phyloP scores from a whole-genome alignment of 2,113 vertebrate genomes.

The Aptenodytes forsteri region DNA sequence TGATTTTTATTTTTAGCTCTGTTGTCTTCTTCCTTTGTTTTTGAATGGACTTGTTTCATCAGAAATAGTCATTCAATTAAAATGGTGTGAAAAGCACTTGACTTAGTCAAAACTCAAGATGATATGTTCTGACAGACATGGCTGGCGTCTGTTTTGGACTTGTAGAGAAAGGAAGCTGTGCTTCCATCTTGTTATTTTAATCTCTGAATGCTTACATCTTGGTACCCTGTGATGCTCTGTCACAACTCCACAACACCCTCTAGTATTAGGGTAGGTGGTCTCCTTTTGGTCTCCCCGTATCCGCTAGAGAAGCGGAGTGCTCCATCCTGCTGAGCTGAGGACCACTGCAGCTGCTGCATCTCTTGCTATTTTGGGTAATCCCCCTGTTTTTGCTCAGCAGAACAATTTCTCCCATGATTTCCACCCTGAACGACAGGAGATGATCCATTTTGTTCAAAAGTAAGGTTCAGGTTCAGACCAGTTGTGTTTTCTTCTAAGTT shows the following conservation, averaged over 20 bases:
- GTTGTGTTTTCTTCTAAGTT: not conserved
- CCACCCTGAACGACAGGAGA: not conserved
- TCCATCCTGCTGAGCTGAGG: not conserved
- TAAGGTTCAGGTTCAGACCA: not conserved
- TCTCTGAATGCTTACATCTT: not conserved
- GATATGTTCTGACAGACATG: not conserved
- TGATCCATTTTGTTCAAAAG: not conserved
- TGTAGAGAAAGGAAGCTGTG: not conserved
- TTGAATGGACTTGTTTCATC: not conserved
- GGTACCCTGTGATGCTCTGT: not conserved
- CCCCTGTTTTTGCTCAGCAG: not conserved
- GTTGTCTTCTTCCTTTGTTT: not conserved
- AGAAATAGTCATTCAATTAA: not conserved
- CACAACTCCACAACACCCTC: not conserved
- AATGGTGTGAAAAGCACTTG: not conserved
- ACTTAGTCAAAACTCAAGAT: not conserved
- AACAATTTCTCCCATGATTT: not conserved
- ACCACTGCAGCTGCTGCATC: not conserved
- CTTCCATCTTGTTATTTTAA: not conserved
- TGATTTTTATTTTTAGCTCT: not conserved
- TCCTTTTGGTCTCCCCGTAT: not conserved
- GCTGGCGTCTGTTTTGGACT: not conserved
- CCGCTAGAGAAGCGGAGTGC: rapidly evolving
- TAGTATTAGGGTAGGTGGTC: not conserved
- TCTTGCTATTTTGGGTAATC: not conserved